Percentiles rank a stretch among this genome's conserved stretches.
These are phyloP conservation scores for Echeneis naucrates DNA, from an alignment of 2,797 vertebrate species.

Conservation along the genomic window DNA sequence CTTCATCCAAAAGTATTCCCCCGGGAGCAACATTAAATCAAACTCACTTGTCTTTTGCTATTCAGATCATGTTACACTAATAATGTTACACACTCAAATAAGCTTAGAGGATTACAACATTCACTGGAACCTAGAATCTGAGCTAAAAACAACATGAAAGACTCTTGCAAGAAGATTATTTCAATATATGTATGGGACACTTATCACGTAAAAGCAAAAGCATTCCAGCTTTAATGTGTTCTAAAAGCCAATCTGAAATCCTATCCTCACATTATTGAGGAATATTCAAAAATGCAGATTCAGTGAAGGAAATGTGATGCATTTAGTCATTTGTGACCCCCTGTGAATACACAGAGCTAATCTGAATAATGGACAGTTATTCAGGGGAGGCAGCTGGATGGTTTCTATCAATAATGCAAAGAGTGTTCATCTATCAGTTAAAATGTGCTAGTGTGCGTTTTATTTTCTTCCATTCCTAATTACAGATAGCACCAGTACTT, in stretches of 20 bases:
- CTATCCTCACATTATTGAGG: conserved; percentile 25
- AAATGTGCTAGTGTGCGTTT: conserved; percentile 40
- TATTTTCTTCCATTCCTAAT: conserved; percentile 52
- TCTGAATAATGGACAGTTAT: conserved; percentile 58
- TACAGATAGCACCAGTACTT: conserved; percentile 54
- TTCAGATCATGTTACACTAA: conserved; percentile 73
- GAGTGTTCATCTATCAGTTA: conserved; percentile 45
- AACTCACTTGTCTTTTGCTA: conserved; percentile 74
- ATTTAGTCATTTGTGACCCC: conserved; percentile 20
- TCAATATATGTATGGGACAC: conserved; percentile 47
- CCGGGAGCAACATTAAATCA: conserved; percentile 73
- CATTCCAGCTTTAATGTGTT: conserved; percentile 42
- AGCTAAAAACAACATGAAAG: conserved; percentile 74
- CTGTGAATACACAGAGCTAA: conserved; percentile 28
- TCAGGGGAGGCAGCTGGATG: conserved; percentile 49
- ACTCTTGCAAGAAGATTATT: conserved; percentile 54
- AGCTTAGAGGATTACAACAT: conserved; percentile 76
- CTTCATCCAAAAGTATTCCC: conserved; percentile 63
- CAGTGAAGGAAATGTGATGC: conserved; percentile 10
- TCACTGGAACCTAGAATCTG: conserved; percentile 60
- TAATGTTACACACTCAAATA: conserved; percentile 74
- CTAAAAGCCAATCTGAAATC: conserved; percentile 45
- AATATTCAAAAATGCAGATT: conserved; percentile 44
- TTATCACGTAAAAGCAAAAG: conserved; percentile 38
- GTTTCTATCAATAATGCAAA: conserved; percentile 58